Evolutionary conservation across 92 coral and sea anemone species (phyloP), one percentile per base, ranked within the genome.

Genomic region (Pocillopora grandis): DNA sequence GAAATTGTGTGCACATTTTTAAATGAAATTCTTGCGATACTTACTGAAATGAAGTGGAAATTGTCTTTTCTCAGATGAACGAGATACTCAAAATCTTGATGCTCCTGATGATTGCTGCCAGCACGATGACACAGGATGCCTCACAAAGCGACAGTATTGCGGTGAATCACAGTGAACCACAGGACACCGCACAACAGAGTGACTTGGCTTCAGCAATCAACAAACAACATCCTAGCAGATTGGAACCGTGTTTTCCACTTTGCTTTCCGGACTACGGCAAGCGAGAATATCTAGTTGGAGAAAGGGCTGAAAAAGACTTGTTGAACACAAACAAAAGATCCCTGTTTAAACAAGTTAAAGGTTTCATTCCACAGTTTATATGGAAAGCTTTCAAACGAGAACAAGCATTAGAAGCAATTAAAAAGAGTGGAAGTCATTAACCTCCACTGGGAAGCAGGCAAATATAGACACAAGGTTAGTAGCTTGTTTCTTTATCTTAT

Each of bases 31-130:
- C 18, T 7, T 12, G 62, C 18, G 14, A 59, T 12, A 12, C 18
- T 59, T 10, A 12, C 18, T 12, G 62, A 12, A 21, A 13, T n/a
- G 10, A 10, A 77, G 9, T 18, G 16, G 3, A 21, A 49, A 19
- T 58, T 49, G 6, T 69, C 37, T 56, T 68, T 70, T 55, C 19
- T 7, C 59, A 80, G 85, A 80, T 80, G 85, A 69, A 58, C 58
- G 76, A 15, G 4, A 70, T n/a, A 2, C 5, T 37, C n/a, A 57
- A 9, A 15, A 16, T 35, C n/a, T 18, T 60, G 48, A 0, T 80
- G 37, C 18, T 80, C 0, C 23, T 58, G 12, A 33, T 21, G 13
- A 49, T 58, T 11, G 58, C 27, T 10, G 75, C 56, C 14, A 17
- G 73, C 1, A 33, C 16, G 52, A 8, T 27, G 13, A 68, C 76